These are phyloP conservation scores for Phocides pigmalion DNA, from an alignment of 1,140 invertebrate species.

Conservation along the genomic window DNA sequence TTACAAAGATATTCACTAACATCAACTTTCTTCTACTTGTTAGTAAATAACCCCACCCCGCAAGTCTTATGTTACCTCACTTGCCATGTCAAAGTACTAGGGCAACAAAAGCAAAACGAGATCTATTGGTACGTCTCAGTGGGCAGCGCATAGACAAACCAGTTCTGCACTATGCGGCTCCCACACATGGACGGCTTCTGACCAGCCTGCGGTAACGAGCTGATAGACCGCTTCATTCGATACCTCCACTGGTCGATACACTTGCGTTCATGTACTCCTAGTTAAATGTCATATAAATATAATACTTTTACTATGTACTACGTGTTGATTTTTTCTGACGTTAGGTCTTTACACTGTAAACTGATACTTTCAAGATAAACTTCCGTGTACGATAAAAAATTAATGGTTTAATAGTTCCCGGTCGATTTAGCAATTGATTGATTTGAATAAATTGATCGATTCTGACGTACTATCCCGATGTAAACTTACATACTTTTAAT, in stretches of 20 bases:
- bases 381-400: constrained; percentile 15
- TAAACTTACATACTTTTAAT: no score
- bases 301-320: constrained; percentile 1
- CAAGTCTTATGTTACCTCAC: constrained; percentile 2
- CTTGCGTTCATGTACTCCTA: constrained; percentile 48
- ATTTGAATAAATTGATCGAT: no score
- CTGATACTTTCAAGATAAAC: constrained; percentile 1
- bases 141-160: constrained; percentile 66
- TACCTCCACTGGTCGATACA: constrained; percentile 48
- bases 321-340: constrained; percentile 9
- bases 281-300: constrained; percentile 29
- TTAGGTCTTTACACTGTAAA: no score
- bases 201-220: constrained; percentile 64
- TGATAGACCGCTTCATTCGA: constrained; percentile 76
- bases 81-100: constrained; percentile 35
- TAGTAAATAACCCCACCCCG: not conserved
- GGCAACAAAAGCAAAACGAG: constrained; percentile 57
- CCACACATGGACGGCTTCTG: constrained; percentile 75
- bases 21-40: not conserved
- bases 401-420: not conserved
- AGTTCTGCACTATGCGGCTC: constrained; percentile 58
- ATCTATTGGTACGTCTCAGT: constrained; percentile 42
- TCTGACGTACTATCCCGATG: no score
- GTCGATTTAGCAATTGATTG: no score
- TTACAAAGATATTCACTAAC: not conserved